Base-by-base conservation (phyloP, 2,113 vertebrate genomes). In the Aythya baeri region DNA sequence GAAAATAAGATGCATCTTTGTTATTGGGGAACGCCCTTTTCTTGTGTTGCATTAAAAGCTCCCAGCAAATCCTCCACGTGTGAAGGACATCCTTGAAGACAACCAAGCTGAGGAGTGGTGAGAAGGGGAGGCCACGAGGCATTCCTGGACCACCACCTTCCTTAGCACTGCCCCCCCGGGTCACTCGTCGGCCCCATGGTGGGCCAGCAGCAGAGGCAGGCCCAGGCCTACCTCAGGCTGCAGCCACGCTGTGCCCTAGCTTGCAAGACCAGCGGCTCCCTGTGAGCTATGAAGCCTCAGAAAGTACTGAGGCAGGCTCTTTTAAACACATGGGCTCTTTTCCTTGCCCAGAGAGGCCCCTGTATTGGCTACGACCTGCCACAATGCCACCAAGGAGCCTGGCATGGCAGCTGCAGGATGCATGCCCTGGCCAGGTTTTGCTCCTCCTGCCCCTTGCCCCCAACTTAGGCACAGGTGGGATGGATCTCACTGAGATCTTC, bases 371-470 rank as follows among this genome's bases (percentile, higher is more conserved):
- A 18, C 4, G 61, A 11, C 2, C 18, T 9, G 9, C 59, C 18
- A 0, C 6, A 8, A 9, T 0, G 3, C 29, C 52, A 12, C 6
- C 0, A 3, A 27, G 23, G 31, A 31, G 36, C 10, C 54, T 4
- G 0, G 32, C 55, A 25, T 32, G 25, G 88, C 32, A 52, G 83
- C 72, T 59, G 58, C 32, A 79, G 62, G 8, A 17, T 38, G 18
- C 11, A 8, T 25, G 5, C 67, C 80, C 41, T 49, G 54, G 55
- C 52, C 63, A 63, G 36, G 4, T 22, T 29, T 43, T 77, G 50
- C 5, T 0, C 2, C 5, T 0, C 46, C 36, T 18, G 41, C 2
- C 27, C 62, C 2, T 2, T 15, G 27, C 32, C 18, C 11, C 50
- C 49, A 43, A 29, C 57, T 83, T 25, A 20, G 23, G 26, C 6